phyloP scores from a whole-genome alignment of 2,888 invertebrate species.

The Cantharis nigra region DNA sequence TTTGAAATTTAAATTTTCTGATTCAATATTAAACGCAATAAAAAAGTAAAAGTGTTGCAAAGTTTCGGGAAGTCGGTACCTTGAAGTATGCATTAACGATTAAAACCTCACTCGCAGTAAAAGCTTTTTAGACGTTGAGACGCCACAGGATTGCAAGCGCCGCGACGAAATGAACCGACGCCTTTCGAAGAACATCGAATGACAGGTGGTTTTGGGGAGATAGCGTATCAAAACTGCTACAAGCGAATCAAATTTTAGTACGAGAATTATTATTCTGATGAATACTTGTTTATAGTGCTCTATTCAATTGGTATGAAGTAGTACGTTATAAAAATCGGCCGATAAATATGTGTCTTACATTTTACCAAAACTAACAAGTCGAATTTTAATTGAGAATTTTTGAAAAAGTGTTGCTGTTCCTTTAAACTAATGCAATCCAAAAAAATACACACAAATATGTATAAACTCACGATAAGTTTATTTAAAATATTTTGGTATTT shows the following conservation, averaged over 20 bases:
- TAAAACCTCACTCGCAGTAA: slow-evolving; percentile 30
- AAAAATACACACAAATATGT: background rate
- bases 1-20: no score
- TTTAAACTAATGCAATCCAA: background rate
- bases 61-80: slow-evolving; percentile 7
- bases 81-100: slow-evolving; percentile 22
- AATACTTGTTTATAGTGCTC: background rate
- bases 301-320: background rate
- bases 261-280: slow-evolving; percentile 25
- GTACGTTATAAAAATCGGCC: background rate
- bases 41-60: background rate
- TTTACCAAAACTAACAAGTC: background rate
- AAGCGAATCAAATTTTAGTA: slow-evolving; percentile 37
- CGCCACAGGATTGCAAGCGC: slow-evolving; percentile 35
- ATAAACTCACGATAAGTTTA: background rate
- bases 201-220: slow-evolving; percentile 42
- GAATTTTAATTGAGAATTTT: background rate
- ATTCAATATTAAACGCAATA: background rate
- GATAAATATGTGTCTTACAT: background rate
- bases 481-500: background rate
- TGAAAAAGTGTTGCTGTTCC: background rate
- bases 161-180: slow-evolving; percentile 30
- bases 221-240: slow-evolving; percentile 37
- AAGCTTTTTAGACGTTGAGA: slow-evolving; percentile 33
- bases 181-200: slow-evolving; percentile 36